Base-by-base conservation (phyloP, 2,797 vertebrate species). In the Amniataba percoides region DNA sequence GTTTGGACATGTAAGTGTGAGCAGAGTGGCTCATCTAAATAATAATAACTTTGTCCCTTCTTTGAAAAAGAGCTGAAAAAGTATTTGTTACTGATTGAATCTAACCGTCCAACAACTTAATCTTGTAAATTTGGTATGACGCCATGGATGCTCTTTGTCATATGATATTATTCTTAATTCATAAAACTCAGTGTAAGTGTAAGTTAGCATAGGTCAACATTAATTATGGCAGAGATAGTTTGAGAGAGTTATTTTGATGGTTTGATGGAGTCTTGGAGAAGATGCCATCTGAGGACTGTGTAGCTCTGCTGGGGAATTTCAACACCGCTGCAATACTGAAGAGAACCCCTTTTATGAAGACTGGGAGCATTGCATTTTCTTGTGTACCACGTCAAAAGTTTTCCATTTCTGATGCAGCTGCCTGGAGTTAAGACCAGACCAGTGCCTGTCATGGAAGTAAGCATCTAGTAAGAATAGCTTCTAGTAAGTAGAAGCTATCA, bases 351-450 rank as follows among this genome's bases (percentile, higher is more conserved):
- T 31, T 49, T 27, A 7, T 8, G 19, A 49, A 1, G 7, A 3
- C 45, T 12, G 13, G 48, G 23, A n/a, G 39, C 4, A 34, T 23
- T 46, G 19, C 1, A 45, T 34, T 56, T 69, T 40, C 46, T 21
- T 68, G 52, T n/a, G 27, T 31, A 57, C 4, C 23, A 45, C 14
- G 43, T 69, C 46, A 7, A 57, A 68, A 52, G 52, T 34, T 21
- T n/a, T 31, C 12, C 23, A 65, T 39, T 52, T 36, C 27, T 48
- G 27, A 46, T 42, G 42, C 53, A 70, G 55, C n/a, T 40, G 67
- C 43, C 39, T 40, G 21, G 43, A 23, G 27, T 58, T 48, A 31
- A 57, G 19, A 48, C 7, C 53, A 57, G 27, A 58, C n/a, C 21
- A 19, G 2, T 65, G 39, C 42, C 27, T 69, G 27, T 43, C 40